Conservation (phyloP, 2,888 invertebrate species). For the Eristalinus aeneus region DNA sequence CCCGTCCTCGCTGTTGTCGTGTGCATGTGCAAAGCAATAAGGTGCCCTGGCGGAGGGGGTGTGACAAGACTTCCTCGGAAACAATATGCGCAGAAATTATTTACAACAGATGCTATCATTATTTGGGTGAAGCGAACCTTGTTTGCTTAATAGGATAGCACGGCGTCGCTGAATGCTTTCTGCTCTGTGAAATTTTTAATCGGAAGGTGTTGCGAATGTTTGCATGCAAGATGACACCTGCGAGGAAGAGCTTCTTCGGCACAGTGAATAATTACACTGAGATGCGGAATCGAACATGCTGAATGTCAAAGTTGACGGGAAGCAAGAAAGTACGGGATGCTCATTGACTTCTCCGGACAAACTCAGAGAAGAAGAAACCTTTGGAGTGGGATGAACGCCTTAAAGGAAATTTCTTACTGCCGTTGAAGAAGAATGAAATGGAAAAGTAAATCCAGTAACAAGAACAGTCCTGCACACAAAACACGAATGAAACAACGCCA, state of each 20-base stretch:
- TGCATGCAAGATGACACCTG: slow-evolving; percentile 26
- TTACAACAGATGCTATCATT: slow-evolving; percentile 45
- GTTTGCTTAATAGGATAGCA: slow-evolving; percentile 38
- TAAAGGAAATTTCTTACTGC: slow-evolving; percentile 14
- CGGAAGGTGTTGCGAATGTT: neutral
- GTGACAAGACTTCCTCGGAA: slow-evolving; percentile 1
- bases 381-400: neutral
- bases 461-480: neutral
- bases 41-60: neutral
- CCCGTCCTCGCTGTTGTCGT: neutral
- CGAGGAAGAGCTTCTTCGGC: neutral
- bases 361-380: neutral
- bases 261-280: slow-evolving; percentile 11
- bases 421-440: slow-evolving; percentile 18
- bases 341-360: no score
- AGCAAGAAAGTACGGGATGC: neutral
- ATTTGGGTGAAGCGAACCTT: slow-evolving; percentile 37
- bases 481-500: slow-evolving; percentile 15
- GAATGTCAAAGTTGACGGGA: neutral
- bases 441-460: neutral
- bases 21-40: slow-evolving; percentile 3
- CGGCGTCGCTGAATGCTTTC: neutral
- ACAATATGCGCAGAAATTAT: slow-evolving; percentile 27
- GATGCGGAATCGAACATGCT: neutral
- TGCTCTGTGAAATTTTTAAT: slow-evolving; percentile 38